Evolutionary conservation across 2,797 vertebrate genomes (phyloP), one percentile per base, ranked within the genome.

Genomic region (Philypnodon macrostomus): DNA sequence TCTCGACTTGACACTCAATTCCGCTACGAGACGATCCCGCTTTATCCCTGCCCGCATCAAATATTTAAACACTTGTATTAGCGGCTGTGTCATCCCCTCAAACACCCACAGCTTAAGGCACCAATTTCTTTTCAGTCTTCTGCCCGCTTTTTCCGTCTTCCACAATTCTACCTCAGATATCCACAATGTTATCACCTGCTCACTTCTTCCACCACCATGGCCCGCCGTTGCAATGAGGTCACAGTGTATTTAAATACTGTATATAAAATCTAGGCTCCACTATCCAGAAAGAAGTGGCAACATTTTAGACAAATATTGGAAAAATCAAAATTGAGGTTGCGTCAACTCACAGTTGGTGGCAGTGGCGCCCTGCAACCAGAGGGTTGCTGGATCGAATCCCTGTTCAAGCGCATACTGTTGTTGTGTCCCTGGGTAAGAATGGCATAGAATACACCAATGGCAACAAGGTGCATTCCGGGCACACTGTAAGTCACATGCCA

Each of bases 1-100:
- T 97, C 94, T 95, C 93, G 90, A 90, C 92, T 93, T 95, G 94
- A 97, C 96, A 98, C 95, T 97, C 94, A 94, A 97, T 98, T 95
- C 94, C 92, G 91, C 93, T 94, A 92, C 90, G 92, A 97, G 94
- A 93, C 94, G 93, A 97, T 96, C 93, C 92, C 85, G 91, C 94
- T 98, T 98, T 96, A 98, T 96, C 96, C 96, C 90, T 92, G 93
- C 91, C 92, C 88, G 93, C 95, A 98, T 98, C 95, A 98, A 98
- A 98, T 98, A 98, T 98, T 91, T 98, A 98, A 98, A 98, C 94
- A 95, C 95, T 95, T 90, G 94, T 95, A 98, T 98, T 97, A 98
- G 95, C 90, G 93, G 81, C 82, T 78, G 87, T 90, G 89, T 89
- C 89, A 90, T 90, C 86, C 85, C 86, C 81, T 88, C 85, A n/a